phyloP scores from a whole-genome alignment of 2,888 invertebrate genomes.

The Panopea generosa region DNA sequence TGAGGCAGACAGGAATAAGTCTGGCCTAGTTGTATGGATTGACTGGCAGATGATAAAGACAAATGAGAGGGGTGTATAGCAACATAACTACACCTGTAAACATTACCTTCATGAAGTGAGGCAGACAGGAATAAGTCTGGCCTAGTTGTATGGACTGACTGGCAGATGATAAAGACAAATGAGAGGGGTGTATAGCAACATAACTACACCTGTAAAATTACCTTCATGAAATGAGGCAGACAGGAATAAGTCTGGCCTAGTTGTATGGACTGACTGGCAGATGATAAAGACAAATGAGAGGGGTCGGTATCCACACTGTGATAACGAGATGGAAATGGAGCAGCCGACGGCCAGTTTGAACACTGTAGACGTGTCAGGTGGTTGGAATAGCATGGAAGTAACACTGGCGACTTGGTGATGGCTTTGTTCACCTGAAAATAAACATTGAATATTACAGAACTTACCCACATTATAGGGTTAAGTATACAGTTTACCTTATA shows the following conservation, averaged over 20 bases:
- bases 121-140: no score
- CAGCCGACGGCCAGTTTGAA: constrained; percentile 82
- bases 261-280: constrained; percentile 73
- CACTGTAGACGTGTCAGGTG: constrained; percentile 92
- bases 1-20: constrained; percentile 75
- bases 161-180: no score
- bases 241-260: constrained; percentile 72
- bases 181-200: no score
- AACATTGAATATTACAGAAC: no score
- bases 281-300: constrained; percentile 75
- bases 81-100: no score
- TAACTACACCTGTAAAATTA: no score
- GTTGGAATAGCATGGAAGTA: constrained; percentile 94
- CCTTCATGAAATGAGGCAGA: constrained; percentile 78
- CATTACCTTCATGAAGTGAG: no score
- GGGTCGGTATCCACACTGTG: constrained; percentile 72
- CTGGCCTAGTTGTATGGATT: constrained; percentile 71
- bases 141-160: no score
- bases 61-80: constrained; percentile 72
- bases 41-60: constrained; percentile 77
- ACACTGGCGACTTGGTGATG: constrained; percentile 95
- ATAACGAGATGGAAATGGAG: constrained; percentile 67
- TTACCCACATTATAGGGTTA: no score
- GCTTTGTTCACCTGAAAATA: constrained; percentile 90
- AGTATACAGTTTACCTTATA: no score